Evolutionary conservation across 2,888 invertebrate genomes (phyloP).

Genomic region (Ethmia dodecea): DNA sequence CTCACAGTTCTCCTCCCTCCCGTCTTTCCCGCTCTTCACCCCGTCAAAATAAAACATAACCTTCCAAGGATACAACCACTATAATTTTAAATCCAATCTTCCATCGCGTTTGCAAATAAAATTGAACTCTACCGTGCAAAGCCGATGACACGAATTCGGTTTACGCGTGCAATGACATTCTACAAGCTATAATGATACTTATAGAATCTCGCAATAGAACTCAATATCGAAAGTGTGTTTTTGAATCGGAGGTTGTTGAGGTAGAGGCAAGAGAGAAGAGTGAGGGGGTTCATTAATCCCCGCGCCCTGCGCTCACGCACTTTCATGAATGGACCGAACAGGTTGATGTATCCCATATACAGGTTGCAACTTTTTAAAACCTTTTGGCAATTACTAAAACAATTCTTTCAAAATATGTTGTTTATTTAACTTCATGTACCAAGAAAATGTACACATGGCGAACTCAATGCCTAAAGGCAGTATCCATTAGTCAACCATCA

Average conservation of each 20-base stretch:
- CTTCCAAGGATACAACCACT: conserved; percentile 75
- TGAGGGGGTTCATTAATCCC: conserved; percentile 73
- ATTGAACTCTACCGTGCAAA: conserved; percentile 28
- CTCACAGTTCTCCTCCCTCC: conserved; percentile 58
- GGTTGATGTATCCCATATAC: conserved; percentile 69
- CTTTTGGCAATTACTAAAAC: no score
- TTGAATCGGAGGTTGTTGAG: conserved; percentile 43
- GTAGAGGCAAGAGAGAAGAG: conserved; percentile 48
- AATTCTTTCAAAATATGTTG: no score
- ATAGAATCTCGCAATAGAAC: conserved; percentile 16
- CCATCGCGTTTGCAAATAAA: conserved; percentile 34
- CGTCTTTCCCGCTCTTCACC: conserved; percentile 28
- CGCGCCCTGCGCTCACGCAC: conserved; percentile 77
- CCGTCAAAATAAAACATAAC: conserved; percentile 66
- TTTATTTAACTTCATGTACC: no score
- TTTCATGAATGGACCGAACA: conserved; percentile 77
- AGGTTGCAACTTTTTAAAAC: conserved; percentile 45
- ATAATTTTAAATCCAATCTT: conserved; percentile 57
- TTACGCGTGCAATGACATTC: background rate
- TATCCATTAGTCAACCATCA: no score
- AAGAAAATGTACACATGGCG: no score
- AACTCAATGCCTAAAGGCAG: no score
- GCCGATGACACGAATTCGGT: background rate
- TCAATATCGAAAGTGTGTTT: conserved; percentile 7
- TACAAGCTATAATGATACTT: background rate